Percentiles rank a stretch among this genome's conserved stretches.
Evolutionary conservation across 2,797 vertebrate genomes (phyloP).

Genomic region (Lepus oiostolus): DNA sequence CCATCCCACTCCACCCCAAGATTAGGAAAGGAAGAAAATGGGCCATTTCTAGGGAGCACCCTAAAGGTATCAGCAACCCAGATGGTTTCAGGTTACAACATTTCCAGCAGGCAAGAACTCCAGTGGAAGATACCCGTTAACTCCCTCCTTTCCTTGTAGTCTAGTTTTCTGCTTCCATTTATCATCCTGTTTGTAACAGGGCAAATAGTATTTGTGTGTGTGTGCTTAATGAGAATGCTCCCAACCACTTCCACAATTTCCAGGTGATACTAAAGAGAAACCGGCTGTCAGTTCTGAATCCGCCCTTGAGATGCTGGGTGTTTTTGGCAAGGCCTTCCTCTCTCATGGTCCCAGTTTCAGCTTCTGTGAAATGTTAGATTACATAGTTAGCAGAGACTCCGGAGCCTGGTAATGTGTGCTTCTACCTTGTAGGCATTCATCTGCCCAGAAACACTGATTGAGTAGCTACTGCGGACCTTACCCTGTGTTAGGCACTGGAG

Average conservation of each 20-base stretch:
- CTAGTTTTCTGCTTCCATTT: slow-evolving; percentile 8
- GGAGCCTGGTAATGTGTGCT: neutral
- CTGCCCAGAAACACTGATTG: neutral
- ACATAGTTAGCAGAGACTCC: neutral
- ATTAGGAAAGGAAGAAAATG: neutral
- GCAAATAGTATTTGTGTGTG: neutral
- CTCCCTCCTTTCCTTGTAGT: neutral
- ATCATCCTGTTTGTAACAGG: neutral
- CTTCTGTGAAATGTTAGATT: neutral
- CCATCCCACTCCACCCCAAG: neutral
- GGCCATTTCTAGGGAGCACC: neutral
- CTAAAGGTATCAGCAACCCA: neutral
- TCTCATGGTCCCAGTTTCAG: neutral
- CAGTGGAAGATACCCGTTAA: neutral
- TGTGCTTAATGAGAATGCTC: neutral
- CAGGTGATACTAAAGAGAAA: neutral
- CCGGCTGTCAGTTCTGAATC: neutral
- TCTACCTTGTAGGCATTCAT: neutral
- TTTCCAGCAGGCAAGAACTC: neutral
- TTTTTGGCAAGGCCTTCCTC: neutral
- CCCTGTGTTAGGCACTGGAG: neutral
- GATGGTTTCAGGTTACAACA: neutral
- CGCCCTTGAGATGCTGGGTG: neutral
- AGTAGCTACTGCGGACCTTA: neutral
- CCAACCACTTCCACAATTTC: neutral